phyloP scores from a whole-genome alignment of 2,888 invertebrate species.

The Nemoura dubitans region DNA sequence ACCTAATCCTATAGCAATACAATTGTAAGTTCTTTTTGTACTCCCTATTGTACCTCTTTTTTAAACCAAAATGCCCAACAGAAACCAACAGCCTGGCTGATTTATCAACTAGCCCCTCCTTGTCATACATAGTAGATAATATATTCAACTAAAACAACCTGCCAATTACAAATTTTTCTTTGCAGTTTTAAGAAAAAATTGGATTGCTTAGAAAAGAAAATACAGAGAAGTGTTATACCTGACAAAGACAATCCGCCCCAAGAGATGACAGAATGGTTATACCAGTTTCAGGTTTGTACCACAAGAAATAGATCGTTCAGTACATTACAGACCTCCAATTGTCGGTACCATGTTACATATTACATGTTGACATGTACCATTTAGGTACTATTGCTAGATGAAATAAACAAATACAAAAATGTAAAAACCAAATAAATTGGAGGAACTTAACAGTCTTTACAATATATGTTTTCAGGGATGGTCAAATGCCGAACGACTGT shows the following conservation, averaged over 20 bases:
- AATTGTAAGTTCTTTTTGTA: too few relatives aligned
- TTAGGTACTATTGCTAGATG: too few relatives aligned
- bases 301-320: too few relatives aligned
- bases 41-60: too few relatives aligned
- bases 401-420: too few relatives aligned
- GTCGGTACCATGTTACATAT: slow-evolving; percentile 30
- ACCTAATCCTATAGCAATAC: too few relatives aligned
- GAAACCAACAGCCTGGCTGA: too few relatives aligned
- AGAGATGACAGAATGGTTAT: slow-evolving; percentile 77
- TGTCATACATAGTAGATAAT: too few relatives aligned
- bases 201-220: slow-evolving; percentile 51
- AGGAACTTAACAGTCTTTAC: neutral
- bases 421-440: neutral
- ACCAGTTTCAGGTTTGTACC: slow-evolving; percentile 72
- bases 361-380: too few relatives aligned
- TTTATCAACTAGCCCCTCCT: too few relatives aligned
- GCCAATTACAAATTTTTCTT: neutral
- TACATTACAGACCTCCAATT: neutral
- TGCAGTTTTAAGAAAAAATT: slow-evolving; percentile 50
- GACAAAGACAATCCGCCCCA: slow-evolving; percentile 84
- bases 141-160: neutral
- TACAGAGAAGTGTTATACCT: slow-evolving; percentile 66
- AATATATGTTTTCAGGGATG: slow-evolving; percentile 70
- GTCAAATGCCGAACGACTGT: slow-evolving; percentile 87
- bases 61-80: too few relatives aligned